Evolutionary conservation across 2,113 vertebrate species (phyloP).

Genomic region (Poeciliopsis turrubarensis): DNA sequence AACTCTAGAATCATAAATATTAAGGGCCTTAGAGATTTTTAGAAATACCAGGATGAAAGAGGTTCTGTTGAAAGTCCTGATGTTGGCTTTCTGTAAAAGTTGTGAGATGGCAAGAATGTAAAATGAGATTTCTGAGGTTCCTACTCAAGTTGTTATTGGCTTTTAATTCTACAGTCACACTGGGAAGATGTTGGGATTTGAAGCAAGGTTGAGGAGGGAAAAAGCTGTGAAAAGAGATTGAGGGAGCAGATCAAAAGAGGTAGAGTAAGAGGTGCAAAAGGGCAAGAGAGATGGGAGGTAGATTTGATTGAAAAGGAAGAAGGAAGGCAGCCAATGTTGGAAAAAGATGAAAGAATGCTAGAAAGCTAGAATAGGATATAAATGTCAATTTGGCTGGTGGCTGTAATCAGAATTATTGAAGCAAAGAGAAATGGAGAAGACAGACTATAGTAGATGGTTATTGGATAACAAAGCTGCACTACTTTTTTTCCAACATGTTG

Average conservation of each 20-base stretch:
- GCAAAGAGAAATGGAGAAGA: not conserved
- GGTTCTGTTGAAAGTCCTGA: no score
- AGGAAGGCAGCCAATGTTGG: not conserved
- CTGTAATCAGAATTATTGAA: constrained; percentile 1
- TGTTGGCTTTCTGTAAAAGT: no score
- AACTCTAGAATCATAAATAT: no score
- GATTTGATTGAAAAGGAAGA: not conserved
- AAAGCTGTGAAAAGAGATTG: not conserved
- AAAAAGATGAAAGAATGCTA: not conserved
- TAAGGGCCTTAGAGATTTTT: no score
- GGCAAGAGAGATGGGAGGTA: not conserved
- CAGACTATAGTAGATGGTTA: constrained; percentile 9
- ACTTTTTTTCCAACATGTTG: constrained; percentile 37
- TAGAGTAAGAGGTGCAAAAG: not conserved
- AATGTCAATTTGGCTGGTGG: not conserved
- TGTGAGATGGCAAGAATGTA: no score
- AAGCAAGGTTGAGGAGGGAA: not conserved
- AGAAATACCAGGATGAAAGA: no score
- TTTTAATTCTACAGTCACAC: not conserved
- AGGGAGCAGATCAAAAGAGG: not conserved
- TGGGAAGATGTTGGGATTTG: not conserved
- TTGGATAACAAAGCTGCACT: constrained; percentile 37
- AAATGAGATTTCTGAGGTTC: no score
- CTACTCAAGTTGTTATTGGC: no score
- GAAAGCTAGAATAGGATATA: not conserved